Conservation (phyloP, 2,113 vertebrate genomes). For the Haemorhous mexicanus region DNA sequence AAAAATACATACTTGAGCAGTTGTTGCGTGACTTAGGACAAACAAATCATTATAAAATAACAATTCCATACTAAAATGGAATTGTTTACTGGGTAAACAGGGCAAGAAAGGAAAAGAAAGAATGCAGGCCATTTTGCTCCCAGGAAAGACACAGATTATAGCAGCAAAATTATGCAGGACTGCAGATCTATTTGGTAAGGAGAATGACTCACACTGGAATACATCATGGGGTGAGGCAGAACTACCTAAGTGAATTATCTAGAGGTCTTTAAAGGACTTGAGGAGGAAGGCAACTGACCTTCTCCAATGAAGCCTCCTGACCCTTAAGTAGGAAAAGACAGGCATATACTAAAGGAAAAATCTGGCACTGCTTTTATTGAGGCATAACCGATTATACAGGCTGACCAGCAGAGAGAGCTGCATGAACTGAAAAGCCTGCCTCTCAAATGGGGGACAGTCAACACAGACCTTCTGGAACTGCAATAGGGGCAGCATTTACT, state of each 20-base stretch:
- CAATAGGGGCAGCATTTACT: not conserved
- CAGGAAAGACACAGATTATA: not conserved
- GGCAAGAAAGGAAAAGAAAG: not conserved
- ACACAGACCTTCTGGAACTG: not conserved
- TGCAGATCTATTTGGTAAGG: not conserved
- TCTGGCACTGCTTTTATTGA: not conserved
- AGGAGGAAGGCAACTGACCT: not conserved
- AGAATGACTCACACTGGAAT: not conserved
- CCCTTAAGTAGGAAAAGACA: not conserved
- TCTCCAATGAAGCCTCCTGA: not conserved
- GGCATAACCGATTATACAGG: not conserved
- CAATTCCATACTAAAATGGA: not conserved
- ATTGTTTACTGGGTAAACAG: not conserved
- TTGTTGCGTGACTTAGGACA: not conserved
- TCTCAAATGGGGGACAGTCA: not conserved
- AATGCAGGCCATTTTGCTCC: not conserved
- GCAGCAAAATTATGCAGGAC: not conserved
- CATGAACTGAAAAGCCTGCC: not conserved
- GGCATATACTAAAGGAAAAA: not conserved
- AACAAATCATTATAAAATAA: not conserved
- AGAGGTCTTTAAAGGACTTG: not conserved
- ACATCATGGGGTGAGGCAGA: not conserved
- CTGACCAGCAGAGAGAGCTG: constrained; percentile 13
- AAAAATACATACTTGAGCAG: not conserved
- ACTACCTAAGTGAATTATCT: not conserved